Evolutionary conservation across 2,797 vertebrate genomes (phyloP).

Genomic region (Paedocypris micromegethes): DNA sequence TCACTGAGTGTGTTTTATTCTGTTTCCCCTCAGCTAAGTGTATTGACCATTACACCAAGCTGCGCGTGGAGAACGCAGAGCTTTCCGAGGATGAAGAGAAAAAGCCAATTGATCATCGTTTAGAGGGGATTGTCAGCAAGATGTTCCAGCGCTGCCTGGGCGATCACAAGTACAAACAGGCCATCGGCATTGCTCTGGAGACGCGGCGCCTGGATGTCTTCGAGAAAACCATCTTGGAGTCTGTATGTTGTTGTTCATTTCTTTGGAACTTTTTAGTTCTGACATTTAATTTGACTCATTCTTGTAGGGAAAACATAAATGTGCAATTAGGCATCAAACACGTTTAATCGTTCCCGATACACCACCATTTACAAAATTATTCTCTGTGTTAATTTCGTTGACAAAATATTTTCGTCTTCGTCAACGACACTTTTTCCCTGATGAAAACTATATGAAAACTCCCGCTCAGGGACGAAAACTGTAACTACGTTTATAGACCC

Average conservation of each 20-base stretch:
- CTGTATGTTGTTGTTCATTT: conserved; percentile 62
- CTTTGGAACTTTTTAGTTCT: too few species aligned
- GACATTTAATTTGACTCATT: too few species aligned
- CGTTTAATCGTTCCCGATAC: too few species aligned
- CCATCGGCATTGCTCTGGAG: conserved; percentile 93
- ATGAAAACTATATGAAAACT: too few species aligned
- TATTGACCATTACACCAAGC: conserved; percentile 97
- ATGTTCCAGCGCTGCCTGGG: conserved; percentile 97
- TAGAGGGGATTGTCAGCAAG: conserved; percentile 98
- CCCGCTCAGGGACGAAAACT: too few species aligned
- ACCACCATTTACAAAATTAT: too few species aligned
- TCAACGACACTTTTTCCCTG: too few species aligned
- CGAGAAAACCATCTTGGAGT: conserved; percentile 94
- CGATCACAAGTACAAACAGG: conserved; percentile 98
- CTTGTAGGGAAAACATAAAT: too few species aligned
- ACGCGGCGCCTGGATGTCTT: conserved; percentile 92
- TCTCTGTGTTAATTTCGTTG: too few species aligned
- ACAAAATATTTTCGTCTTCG: too few species aligned
- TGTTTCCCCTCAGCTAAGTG: conserved; percentile 81
- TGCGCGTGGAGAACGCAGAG: conserved; percentile 95
- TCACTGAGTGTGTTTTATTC: neutral
- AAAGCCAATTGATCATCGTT: conserved; percentile 87
- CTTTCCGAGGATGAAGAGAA: conserved; percentile 89
- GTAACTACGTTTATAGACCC: too few species aligned
- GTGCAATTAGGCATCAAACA: too few species aligned